These are phyloP conservation scores for Rana temporaria DNA, from an alignment of 2,113 vertebrate species.

Conservation along the genomic window DNA sequence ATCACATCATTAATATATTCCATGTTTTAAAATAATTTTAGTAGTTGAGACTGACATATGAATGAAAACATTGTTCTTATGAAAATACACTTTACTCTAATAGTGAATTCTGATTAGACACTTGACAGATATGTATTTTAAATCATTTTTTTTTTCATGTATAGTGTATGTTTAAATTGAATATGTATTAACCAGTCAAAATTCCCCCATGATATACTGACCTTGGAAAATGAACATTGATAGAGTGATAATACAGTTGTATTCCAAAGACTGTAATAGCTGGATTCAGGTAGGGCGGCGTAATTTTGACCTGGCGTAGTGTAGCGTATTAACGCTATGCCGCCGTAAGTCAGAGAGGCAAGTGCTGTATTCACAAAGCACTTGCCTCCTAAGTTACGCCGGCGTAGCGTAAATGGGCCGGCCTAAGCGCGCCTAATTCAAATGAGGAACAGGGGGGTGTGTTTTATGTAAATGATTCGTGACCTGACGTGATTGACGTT, in stretches of 20 bases:
- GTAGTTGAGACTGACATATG: slow-evolving; percentile 11
- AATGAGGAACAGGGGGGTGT: too few relatives aligned
- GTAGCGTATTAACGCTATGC: too few relatives aligned
- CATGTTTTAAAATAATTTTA: neutral
- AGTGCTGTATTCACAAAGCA: too few relatives aligned
- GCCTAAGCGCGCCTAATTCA: too few relatives aligned
- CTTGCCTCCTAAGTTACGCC: too few relatives aligned
- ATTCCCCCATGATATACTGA: slow-evolving; percentile 17
- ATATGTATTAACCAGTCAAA: neutral
- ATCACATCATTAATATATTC: neutral
- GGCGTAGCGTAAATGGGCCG: too few relatives aligned
- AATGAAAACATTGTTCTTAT: slow-evolving; percentile 31
- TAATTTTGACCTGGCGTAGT: too few relatives aligned
- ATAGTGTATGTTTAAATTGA: slow-evolving; percentile 21
- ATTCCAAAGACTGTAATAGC: too few relatives aligned
- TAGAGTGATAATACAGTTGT: neutral
- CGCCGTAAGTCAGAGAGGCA: too few relatives aligned
- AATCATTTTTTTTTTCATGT: slow-evolving; percentile 18
- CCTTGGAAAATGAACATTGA: neutral
- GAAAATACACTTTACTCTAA: slow-evolving; percentile 27
- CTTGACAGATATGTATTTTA: slow-evolving; percentile 16
- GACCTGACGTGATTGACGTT: too few relatives aligned
- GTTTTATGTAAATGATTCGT: too few relatives aligned
- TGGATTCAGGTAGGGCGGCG: too few relatives aligned
- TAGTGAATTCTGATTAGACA: neutral